These are phyloP conservation scores for Phylloscopus trochilus DNA, from an alignment of 2,113 vertebrate species.

Conservation along the genomic window DNA sequence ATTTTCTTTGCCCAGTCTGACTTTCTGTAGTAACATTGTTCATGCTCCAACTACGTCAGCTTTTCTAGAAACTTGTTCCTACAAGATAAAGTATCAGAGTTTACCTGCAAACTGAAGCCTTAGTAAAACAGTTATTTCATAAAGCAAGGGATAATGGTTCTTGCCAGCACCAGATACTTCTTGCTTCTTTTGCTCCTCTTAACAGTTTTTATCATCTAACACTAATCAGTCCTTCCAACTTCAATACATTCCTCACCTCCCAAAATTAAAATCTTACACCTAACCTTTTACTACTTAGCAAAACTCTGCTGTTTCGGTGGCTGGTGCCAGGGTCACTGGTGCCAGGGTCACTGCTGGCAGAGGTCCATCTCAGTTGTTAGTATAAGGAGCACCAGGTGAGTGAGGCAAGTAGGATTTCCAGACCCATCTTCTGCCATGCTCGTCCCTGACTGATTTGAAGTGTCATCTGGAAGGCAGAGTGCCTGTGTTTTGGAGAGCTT, in stretches of 20 bases:
- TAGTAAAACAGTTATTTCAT: not conserved
- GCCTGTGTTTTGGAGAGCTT: not conserved
- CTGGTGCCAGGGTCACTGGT: not conserved
- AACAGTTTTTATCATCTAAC: not conserved
- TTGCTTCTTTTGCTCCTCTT: not conserved
- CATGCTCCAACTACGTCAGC: fast-evolving
- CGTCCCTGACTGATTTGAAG: not conserved
- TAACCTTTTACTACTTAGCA: not conserved
- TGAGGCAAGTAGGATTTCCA: not conserved
- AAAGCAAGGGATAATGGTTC: not conserved
- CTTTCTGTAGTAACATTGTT: not conserved
- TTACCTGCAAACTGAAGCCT: not conserved
- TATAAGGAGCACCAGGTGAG: not conserved
- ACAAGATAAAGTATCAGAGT: not conserved
- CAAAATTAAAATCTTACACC: not conserved
- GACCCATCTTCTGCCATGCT: not conserved
- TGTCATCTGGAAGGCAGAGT: not conserved
- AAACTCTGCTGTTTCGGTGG: not conserved
- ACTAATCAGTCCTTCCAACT: not conserved
- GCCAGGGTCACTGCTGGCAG: not conserved
- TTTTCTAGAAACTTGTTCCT: not conserved
- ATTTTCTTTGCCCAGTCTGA: not conserved
- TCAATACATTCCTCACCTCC: not conserved
- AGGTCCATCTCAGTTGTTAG: not conserved
- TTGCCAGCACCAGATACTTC: not conserved